Conservation (phyloP, 2,113 vertebrate species). For the Ictidomys tridecemlineatus region DNA sequence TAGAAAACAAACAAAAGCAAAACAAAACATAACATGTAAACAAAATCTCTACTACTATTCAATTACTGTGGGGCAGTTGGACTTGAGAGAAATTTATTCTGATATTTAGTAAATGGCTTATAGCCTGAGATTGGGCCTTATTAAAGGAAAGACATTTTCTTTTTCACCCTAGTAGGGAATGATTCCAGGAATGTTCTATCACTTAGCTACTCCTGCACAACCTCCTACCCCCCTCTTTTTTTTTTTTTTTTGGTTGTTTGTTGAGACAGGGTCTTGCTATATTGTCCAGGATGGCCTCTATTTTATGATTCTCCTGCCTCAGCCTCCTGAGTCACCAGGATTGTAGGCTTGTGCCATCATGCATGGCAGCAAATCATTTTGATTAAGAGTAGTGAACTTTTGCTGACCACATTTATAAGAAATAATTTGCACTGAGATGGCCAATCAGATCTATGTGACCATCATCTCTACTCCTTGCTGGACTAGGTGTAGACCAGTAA, state of each 20-base stretch:
- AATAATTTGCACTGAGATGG: background rate
- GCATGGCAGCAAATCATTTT: background rate
- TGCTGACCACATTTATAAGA: background rate
- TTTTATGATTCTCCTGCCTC: no score
- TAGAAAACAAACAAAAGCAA: background rate
- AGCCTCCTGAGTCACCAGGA: no score
- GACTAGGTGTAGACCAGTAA: background rate
- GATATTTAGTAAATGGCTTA: background rate
- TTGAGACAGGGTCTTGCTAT: no score
- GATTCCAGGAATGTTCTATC: no score
- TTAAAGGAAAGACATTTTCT: conserved; percentile 4
- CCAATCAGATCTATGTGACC: background rate
- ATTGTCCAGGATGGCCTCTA: no score
- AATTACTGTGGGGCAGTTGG: background rate
- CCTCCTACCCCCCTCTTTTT: no score
- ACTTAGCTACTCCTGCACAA: no score
- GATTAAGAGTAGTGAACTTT: background rate
- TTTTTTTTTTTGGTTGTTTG: no score
- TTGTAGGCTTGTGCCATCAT: no score
- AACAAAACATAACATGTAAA: background rate
- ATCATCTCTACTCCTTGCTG: background rate
- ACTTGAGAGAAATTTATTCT: background rate
- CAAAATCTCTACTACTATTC: background rate
- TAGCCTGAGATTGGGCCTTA: background rate
- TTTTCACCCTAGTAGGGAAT: no score